Base-by-base conservation (phyloP, 2,797 vertebrate genomes). In the Distichodus sexfasciatus region DNA sequence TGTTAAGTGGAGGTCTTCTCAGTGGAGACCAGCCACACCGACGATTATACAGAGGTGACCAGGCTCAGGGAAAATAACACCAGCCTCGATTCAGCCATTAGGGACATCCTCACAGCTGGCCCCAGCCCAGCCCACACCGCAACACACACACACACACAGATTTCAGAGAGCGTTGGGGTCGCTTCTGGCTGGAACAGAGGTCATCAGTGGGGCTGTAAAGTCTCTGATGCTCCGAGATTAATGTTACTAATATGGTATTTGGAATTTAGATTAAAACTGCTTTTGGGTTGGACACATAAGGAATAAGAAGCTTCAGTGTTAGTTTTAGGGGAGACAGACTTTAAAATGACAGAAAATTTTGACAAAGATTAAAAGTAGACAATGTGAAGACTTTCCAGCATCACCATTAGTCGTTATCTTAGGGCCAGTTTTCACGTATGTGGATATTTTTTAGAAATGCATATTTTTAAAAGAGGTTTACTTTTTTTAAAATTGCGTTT, bases 41-140 rank as follows among this genome's bases (percentile, higher is more conserved):
- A 79, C 82, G 85, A 90, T 90, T 89, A 90, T 84, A 87, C 86
- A 87, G 87, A 87, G 79, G 88, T 85, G 87, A 85, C 76, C 82
- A 84, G 84, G 86, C 86, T 87, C 85, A 86, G 85, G 88, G 35
- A 86, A 84, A 83, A 79, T 84, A 85, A 40, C 38, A 3, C 85
- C 83, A 85, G 81, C 85, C 83, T 83, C 86, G 86, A 64, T 64
- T 50, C 67, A 83, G 80, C 70, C 84, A 82, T 72, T 75, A 85
- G 85, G 86, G 84, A 75, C 81, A 82, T 85, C 76, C 76, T n/a
- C 44, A 63, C 66, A 70, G 51, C 67, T 50, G 23, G 26, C 64
- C 15, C 43, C 46, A 21, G 7, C 24, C 38, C 33, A 51, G 17
- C 66, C 7, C 62, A 17, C 38, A 12, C 47, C 12, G 51, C 17